Percentiles rank a stretch among this genome's conserved stretches.
Evolutionary conservation across 1,140 invertebrate genomes (phyloP).

Genomic region (Vanessa tameamea): DNA sequence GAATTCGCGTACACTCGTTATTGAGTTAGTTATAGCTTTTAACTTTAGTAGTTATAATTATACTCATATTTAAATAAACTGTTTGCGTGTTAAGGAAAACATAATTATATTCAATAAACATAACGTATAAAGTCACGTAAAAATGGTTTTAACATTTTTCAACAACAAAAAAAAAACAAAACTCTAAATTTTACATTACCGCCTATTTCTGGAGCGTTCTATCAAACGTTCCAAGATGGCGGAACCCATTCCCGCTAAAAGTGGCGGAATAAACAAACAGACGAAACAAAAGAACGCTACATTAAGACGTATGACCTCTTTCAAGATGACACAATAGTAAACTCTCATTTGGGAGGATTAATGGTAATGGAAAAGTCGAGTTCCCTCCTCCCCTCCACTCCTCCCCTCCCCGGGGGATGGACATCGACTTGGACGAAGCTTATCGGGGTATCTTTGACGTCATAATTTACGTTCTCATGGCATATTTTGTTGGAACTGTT

Average conservation of each 20-base stretch:
- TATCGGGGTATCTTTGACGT: slow-evolving; percentile 44
- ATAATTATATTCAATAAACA: neutral
- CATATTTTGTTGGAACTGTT: slow-evolving; percentile 31
- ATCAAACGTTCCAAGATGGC: slow-evolving; percentile 9
- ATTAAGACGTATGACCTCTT: slow-evolving; percentile 67
- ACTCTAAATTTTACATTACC: neutral
- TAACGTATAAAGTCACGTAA: neutral
- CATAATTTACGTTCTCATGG: slow-evolving; percentile 36
- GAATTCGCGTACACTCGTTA: slow-evolving; percentile 2
- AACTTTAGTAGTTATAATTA: neutral
- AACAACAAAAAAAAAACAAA: neutral
- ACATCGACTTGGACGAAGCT: slow-evolving; percentile 38
- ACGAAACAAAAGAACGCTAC: slow-evolving; percentile 57
- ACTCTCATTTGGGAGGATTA: slow-evolving; percentile 70
- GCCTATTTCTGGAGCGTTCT: slow-evolving; percentile 13
- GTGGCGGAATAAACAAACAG: slow-evolving; percentile 42
- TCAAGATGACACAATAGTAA: slow-evolving; percentile 69
- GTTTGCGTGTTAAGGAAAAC: neutral
- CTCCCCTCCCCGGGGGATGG: slow-evolving; percentile 31
- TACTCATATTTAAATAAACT: neutral
- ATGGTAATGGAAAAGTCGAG: slow-evolving; percentile 74
- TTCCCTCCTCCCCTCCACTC: slow-evolving; percentile 35
- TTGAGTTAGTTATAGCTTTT: neutral
- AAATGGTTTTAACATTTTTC: neutral
- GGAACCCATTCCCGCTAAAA: slow-evolving; percentile 27